Conservation (phyloP, 2,888 invertebrate species). For the Pseudolycoriella hygida region DNA sequence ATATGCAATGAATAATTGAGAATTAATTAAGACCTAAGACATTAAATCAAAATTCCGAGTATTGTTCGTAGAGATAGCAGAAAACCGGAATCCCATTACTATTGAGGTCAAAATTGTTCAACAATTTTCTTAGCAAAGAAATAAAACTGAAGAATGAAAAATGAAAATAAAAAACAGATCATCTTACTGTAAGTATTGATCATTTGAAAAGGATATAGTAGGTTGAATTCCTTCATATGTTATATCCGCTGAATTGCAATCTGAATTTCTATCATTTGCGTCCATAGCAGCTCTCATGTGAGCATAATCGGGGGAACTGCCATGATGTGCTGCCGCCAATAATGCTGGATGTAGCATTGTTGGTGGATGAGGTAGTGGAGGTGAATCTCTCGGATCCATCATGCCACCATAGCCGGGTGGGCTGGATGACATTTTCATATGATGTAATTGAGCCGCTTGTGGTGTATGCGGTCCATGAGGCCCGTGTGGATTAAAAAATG, state of each 20-base stretch:
- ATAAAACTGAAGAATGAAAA: background rate
- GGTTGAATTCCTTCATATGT: constrained; percentile 84
- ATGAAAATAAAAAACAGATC: background rate
- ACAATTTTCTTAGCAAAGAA: no score
- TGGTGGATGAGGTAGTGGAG: constrained; percentile 69
- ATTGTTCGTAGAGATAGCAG: no score
- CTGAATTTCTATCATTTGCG: constrained; percentile 69
- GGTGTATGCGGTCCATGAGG: constrained; percentile 30
- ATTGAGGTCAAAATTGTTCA: no score
- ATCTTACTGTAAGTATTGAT: constrained; percentile 1
- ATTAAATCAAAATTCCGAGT: no score
- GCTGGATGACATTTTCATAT: constrained; percentile 25
- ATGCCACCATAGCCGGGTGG: constrained; percentile 48
- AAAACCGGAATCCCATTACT: no score
- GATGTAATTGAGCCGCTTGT: constrained; percentile 27
- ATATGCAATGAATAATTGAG: no score
- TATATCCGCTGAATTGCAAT: constrained; percentile 83
- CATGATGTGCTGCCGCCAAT: constrained; percentile 65
- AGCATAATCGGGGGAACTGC: constrained; percentile 63
- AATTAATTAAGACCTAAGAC: no score
- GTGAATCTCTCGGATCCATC: constrained; percentile 53
- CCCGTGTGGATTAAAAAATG: constrained; percentile 57
- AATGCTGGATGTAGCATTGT: constrained; percentile 73
- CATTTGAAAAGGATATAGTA: constrained; percentile 86
- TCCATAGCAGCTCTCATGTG: constrained; percentile 58